Evolutionary conservation across 2,888 invertebrate species (phyloP), one percentile per base, ranked within the genome.

Genomic region (Pachliopta kotzebuea): DNA sequence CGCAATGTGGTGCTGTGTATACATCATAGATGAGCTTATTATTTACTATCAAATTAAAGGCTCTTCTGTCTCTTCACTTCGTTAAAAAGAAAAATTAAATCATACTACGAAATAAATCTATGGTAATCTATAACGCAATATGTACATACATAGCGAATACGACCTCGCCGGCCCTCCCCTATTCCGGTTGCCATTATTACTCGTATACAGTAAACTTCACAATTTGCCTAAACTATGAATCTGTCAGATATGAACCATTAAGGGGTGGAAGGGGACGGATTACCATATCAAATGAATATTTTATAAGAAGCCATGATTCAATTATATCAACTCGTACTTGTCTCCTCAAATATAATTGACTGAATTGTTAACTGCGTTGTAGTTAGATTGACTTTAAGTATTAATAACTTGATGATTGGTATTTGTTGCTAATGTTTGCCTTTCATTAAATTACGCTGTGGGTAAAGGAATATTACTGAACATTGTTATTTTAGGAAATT

Each of bases 241-340:
- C 74, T 78, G 79, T 83, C 79, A 79, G 74, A 73, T 73, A 71
- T 80, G 81, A 81, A 78, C 79, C 74, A 71, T 54, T 63, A 63
- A 65, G 73, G 72, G 71, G 76, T 58, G 67, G 68, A n/a, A 71
- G 74, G 74, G 74, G 79, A 72, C 79, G 81, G 84, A 88, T 90
- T 89, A 88, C 85, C 87, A 88, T 86, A 88, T 80, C 82, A 78
- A 83, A 90, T 90, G 90, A 90, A 90, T 90, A 90, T 90, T 90
- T 88, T 86, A 90, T 90, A 82, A 83, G 86, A 76, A 74, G 72
- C 75, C 74, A 75, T 79, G 80, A 90, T 90, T 90, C 86, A 88
- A 90, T 90, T 89, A 88, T 80, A 75, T 67, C 73, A 56, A 56
- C 42, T 53, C 68, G 6, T 26, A 7, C 58, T 6, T 37, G 4